Percentiles rank a stretch among this genome's conserved stretches.
Evolutionary conservation across 2,113 vertebrate genomes (phyloP).

Genomic region (Grantiella picta): DNA sequence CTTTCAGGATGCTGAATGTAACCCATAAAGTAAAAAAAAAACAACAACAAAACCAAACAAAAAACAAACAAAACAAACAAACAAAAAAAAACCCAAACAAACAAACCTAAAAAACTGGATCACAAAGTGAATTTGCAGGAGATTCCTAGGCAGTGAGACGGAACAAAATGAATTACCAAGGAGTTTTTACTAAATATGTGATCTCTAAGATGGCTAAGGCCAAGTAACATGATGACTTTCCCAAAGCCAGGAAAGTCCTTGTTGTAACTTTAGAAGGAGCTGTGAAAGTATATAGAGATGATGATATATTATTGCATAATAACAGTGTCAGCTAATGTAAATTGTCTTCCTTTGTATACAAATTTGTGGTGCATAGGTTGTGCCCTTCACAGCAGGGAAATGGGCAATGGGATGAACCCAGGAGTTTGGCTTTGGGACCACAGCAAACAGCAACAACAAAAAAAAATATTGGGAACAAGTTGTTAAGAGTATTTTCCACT

Average conservation of each 20-base stretch:
- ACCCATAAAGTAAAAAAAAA: neutral
- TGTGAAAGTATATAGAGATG: neutral
- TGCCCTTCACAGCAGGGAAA: neutral
- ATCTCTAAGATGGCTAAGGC: neutral
- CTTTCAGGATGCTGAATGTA: neutral
- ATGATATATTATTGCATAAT: neutral
- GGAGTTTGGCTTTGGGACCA: neutral
- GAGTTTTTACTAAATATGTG: neutral
- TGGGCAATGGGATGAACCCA: neutral
- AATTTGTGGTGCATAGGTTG: accelerated
- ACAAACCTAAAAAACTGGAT: neutral
- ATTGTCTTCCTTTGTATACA: accelerated
- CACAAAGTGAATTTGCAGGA: neutral
- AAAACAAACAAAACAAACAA: neutral
- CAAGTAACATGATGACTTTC: neutral
- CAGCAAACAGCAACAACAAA: neutral
- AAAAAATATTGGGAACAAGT: neutral
- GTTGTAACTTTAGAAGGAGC: neutral
- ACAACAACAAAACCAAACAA: no score
- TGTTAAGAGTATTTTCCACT: neutral
- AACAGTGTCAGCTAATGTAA: neutral
- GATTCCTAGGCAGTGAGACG: neutral
- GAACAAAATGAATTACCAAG: neutral
- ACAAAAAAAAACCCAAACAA: no score
- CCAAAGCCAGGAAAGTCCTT: neutral